Evolutionary conservation across 30 jellyfish, hydroid and myxozoan genomes (phyloP), one percentile per base, ranked within the genome.

Genomic region (Rhopilema esculentum): DNA sequence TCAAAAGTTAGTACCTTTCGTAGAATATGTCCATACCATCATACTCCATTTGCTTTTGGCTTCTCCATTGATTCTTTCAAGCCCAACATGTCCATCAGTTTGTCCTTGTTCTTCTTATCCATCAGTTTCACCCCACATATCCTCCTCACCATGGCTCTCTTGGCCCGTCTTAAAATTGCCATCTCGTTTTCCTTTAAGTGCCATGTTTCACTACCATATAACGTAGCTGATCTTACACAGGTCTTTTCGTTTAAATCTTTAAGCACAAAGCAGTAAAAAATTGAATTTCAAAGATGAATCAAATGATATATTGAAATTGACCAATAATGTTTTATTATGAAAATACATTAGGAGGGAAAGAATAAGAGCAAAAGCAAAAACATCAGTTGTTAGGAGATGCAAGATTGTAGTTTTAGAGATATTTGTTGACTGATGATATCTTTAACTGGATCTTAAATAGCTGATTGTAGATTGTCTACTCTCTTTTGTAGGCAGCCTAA

Each of bases 401-500:
- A n/a, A n/a, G n/a, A n/a, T n/a, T n/a, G n/a, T n/a, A n/a, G n/a
- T n/a, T n/a, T n/a, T n/a, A n/a, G n/a, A n/a, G n/a, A n/a, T n/a
- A n/a, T n/a, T n/a, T n/a, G n/a, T n/a, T n/a, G n/a, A n/a, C n/a
- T n/a, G n/a, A n/a, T n/a, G n/a, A n/a, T n/a, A n/a, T n/a, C n/a
- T n/a, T n/a, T n/a, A n/a, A n/a, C n/a, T n/a, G n/a, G n/a, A n/a
- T n/a, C n/a, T n/a, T n/a, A n/a, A n/a, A n/a, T n/a, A n/a, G n/a
- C n/a, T n/a, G n/a, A n/a, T n/a, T n/a, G n/a, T n/a, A n/a, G 57
- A 40, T 2, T 40, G 6, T 40, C 12, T 40, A 6, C 57, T 40
- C 9, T 21, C 21, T 33, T 68, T 72, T 67, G 19, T 78, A 92
- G 98, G 82, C 0, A 85, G 96, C 57, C 82, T 92, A 80, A 48